Conservation (phyloP, 2,797 vertebrate species). For the Coregonus ussuriensis region DNA sequence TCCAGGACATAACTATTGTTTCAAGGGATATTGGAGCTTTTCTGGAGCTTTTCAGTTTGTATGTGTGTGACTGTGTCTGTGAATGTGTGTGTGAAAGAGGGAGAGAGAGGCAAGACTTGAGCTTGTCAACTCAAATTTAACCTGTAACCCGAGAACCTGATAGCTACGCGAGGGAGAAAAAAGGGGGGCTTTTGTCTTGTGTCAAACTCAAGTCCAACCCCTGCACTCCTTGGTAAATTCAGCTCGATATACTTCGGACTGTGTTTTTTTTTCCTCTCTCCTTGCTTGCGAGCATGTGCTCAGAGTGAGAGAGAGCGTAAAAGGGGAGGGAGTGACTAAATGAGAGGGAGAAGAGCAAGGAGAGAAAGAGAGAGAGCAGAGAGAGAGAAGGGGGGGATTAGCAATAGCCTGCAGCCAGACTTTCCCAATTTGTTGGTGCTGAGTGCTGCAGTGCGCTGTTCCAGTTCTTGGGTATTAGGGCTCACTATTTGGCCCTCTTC, state of each 20-base stretch:
- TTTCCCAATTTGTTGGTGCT: conserved; percentile 59
- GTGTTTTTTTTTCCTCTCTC: conserved; percentile 50
- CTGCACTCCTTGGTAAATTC: conserved; percentile 67
- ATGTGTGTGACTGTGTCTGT: neutral
- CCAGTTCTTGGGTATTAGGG: conserved; percentile 67
- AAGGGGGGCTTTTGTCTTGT: conserved; percentile 52
- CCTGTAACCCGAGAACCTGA: conserved; percentile 79
- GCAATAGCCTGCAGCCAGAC: conserved; percentile 66
- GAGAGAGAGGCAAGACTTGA: conserved; percentile 20
- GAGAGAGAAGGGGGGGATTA: conserved; percentile 41
- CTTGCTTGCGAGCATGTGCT: conserved; percentile 59
- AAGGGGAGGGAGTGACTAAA: conserved; percentile 25
- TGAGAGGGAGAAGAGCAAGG: conserved; percentile 12
- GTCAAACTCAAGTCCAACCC: conserved; percentile 45
- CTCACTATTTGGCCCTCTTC: conserved; percentile 54
- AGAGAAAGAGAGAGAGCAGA: conserved; percentile 50
- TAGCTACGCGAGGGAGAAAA: conserved; percentile 61
- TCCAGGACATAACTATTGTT: neutral
- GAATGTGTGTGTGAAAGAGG: neutral
- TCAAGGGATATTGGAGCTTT: neutral
- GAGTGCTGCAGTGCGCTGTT: conserved; percentile 64
- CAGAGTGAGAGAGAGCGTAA: conserved; percentile 55
- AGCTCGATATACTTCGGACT: conserved; percentile 38
- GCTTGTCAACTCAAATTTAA: conserved; percentile 74
- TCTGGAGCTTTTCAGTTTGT: neutral